Evolutionary conservation across 2,797 vertebrate genomes (phyloP).

Genomic region (Meda fulgida): DNA sequence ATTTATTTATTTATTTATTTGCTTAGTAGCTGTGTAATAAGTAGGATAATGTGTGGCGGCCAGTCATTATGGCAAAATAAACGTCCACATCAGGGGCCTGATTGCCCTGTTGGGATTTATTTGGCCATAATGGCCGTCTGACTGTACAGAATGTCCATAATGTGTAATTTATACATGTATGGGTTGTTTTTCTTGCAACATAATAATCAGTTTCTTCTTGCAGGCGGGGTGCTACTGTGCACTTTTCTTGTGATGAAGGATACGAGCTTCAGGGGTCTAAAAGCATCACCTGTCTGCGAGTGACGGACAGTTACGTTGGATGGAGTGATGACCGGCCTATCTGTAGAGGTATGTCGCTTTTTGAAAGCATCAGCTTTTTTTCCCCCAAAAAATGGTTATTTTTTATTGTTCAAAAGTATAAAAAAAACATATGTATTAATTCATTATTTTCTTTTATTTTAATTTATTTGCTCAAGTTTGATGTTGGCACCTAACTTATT

Average conservation of each 20-base stretch:
- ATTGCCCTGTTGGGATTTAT: not conserved
- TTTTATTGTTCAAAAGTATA: no score
- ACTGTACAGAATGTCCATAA: not conserved
- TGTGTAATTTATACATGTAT: not conserved
- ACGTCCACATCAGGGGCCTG: not conserved
- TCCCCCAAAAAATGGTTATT: no score
- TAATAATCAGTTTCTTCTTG: constrained; percentile 47
- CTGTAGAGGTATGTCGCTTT: constrained; percentile 88
- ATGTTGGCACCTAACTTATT: not conserved
- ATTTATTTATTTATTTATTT: constrained; percentile 24
- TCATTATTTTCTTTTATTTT: no score
- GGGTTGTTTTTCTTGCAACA: not conserved
- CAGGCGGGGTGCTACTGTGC: constrained; percentile 94
- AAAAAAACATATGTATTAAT: no score
- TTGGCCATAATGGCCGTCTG: not conserved
- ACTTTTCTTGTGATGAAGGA: constrained; percentile 96
- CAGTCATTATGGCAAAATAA: constrained; percentile 7
- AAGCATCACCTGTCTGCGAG: constrained; percentile 95
- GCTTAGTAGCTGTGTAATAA: not conserved
- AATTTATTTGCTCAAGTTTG: no score
- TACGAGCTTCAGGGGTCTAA: constrained; percentile 98
- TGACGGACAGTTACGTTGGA: constrained; percentile 96
- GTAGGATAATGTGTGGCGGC: not conserved
- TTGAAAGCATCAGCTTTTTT: not conserved
- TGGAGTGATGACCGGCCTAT: constrained; percentile 98